Percentiles rank a stretch among this genome's conserved stretches.
phyloP scores from a whole-genome alignment of 2,113 vertebrate genomes.

The Callopanchax toddi region DNA sequence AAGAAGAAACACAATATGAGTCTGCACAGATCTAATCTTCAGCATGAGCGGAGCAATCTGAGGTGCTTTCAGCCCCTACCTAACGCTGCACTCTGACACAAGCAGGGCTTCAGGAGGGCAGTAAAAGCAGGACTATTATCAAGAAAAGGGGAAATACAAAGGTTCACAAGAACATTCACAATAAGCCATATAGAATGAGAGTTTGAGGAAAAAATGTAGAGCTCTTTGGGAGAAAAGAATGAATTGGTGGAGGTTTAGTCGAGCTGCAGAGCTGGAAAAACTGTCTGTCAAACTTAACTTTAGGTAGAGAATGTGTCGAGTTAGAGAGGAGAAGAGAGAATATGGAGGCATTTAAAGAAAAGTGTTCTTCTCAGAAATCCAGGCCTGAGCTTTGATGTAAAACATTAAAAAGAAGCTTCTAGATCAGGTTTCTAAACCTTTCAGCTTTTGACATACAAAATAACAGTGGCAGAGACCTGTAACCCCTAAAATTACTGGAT shows the following conservation, averaged over 20 bases:
- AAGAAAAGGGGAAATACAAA: not conserved
- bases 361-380: no score
- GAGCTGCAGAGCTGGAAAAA: no score
- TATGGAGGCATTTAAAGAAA: no score
- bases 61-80: not conserved
- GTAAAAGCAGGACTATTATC: no score
- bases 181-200: not conserved
- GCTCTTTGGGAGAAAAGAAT: not conserved
- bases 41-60: not conserved
- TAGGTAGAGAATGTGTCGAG: no score
- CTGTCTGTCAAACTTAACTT: no score
- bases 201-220: not conserved
- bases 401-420: no score
- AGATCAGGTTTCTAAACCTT: no score
- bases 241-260: not conserved
- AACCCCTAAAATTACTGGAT: not conserved
- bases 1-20: not conserved
- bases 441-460: no score
- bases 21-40: not conserved
- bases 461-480: no score
- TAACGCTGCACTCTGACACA: not conserved
- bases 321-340: no score
- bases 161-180: not conserved
- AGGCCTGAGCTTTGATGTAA: no score
- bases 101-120: not conserved